Evolutionary conservation across 2,113 vertebrate genomes (phyloP), one percentile per base, ranked within the genome.

Genomic region (Leiothrix lutea): DNA sequence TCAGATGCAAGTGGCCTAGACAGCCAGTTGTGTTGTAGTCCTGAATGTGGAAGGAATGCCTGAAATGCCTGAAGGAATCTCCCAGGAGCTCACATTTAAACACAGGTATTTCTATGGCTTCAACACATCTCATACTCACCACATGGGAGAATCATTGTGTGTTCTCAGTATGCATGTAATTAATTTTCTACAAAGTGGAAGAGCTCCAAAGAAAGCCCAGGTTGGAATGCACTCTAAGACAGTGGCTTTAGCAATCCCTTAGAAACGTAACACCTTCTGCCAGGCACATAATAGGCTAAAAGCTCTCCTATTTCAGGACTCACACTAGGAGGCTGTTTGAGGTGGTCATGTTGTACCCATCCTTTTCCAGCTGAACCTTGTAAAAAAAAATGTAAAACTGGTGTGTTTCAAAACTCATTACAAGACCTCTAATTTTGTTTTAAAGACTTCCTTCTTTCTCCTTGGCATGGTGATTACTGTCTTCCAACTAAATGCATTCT

Each of bases 121-220:
- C 61, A 87, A 33, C 48, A 75, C 74, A 79, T 71, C 81, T 80
- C 77, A 60, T 91, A 3, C 65, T 87, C 65, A 48, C 91, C 92
- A 90, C 81, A 79, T 31, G 90, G 78, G 92, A 94, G 65, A 85
- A 71, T 60, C 53, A 7, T 89, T 74, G 9, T 79, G 51, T 67
- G 48, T 64, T 85, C 81, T 95, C 85, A 53, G 62, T 69, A 58
- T 36, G 6, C 42, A 45, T 28, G 72, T 80, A 96, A 95, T 95
- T 93, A 93, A 80, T 95, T 94, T 96, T 83, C 38, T 90, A 51
- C 86, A 58, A 93, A 97, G 79, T 73, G 82, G 79, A 90, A 94
- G 50, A 83, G 50, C 38, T 94, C 85, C 94, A 93, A 80, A 88
- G 92, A 83, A 94, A 95, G 82, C 88, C 86, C 71, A 45, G 22